Conservation (phyloP, 2,797 vertebrate species). For the Glyptemys insculpta region DNA sequence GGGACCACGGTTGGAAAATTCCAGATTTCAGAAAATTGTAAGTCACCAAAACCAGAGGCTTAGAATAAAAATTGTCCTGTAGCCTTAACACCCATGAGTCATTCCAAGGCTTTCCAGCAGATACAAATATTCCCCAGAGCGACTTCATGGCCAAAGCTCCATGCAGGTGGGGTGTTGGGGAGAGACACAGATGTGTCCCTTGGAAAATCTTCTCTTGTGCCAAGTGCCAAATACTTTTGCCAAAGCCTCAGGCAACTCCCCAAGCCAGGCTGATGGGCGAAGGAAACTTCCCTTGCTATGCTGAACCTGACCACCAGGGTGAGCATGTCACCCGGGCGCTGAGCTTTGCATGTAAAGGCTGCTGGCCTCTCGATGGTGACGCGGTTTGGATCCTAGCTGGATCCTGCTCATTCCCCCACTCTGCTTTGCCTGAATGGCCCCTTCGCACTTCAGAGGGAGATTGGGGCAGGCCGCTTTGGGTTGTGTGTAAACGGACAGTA, state of each 20-base stretch:
- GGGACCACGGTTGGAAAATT: background rate
- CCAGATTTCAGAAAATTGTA: background rate
- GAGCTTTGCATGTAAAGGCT: background rate
- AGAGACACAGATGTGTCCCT: background rate
- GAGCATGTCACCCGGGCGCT: accelerated
- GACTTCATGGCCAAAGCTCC: background rate
- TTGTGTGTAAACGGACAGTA: background rate
- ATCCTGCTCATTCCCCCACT: background rate
- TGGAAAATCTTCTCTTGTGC: background rate
- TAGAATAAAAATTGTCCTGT: background rate
- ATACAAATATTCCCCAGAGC: background rate
- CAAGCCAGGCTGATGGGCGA: background rate
- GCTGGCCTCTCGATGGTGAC: background rate
- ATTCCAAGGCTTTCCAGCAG: background rate
- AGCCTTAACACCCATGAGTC: background rate
- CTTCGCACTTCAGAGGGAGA: background rate
- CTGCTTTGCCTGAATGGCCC: background rate
- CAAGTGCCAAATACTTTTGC: background rate
- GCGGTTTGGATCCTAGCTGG: background rate
- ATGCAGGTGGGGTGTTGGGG: background rate
- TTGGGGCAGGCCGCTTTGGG: background rate
- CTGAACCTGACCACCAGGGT: background rate
- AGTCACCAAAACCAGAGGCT: background rate
- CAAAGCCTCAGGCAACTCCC: background rate
- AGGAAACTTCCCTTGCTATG: background rate